Base-by-base conservation (phyloP, 1,140 invertebrate genomes). In the Microvelia longipes region DNA sequence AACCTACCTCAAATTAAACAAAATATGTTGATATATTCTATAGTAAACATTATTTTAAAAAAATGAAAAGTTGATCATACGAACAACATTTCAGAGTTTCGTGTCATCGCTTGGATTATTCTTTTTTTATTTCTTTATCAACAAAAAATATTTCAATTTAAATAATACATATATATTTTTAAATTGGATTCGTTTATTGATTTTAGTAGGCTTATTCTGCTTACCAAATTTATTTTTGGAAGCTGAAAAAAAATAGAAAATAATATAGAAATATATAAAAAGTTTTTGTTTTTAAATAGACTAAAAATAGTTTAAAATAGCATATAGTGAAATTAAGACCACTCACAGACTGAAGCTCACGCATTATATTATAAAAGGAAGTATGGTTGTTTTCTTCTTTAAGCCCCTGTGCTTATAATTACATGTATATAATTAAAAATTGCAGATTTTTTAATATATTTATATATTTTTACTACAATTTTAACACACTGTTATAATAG, bases 391-490 rank as follows among this genome's bases (percentile, higher is more conserved):
- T n/a, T n/a, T 64, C 2, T 64, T 64, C 2, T 64, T 50, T 11
- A 50, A 11, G 35, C 35, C 19, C 35, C 35, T 19, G 30, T 68
- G 67, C 30, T 68, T 60, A 11, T 69, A 69, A 29, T 69, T 69
- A 69, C 64, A 69, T 69, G 28, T 69, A 60, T 27, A 69, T 68
- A 35, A 30, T 28, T 69, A 69, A 28, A 68, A n/a, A 26, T 50
- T 62, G 28, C 68, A 69, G 29, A 69, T 62, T 61, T 30, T 67
- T 30, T 67, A 68, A 61, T 68, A 68, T 72, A 69, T 64, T 29
- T 69, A 72, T 72, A 72, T 72, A 69, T 72, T 72, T 72, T 71
- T 72, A 71, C 64, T 71, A 69, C 69, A 72, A 66, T 69, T 64
- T 50, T 50, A 19, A 50, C 35, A 50, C 35, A 50, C 35, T 50